phyloP scores from a whole-genome alignment of 2,797 vertebrate species.

The Buceros bicornis region DNA sequence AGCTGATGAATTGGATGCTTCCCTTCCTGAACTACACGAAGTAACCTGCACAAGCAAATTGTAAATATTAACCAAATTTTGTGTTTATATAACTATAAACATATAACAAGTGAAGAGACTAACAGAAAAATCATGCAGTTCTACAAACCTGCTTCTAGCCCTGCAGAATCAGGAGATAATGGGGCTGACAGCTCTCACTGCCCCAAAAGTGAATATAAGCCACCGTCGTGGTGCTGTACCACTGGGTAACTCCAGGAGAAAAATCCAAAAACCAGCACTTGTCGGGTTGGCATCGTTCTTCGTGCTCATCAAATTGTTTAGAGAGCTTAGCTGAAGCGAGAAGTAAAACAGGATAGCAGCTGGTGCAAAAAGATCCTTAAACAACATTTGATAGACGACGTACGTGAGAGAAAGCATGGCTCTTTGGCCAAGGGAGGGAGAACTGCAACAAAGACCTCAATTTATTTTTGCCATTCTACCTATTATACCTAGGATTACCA shows the following conservation, averaged over 20 bases:
- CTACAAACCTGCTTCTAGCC: not conserved
- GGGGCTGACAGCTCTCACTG: not conserved
- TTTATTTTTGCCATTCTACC: slow-evolving; percentile 57
- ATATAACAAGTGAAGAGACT: not conserved
- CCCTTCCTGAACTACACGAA: not conserved
- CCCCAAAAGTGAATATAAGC: not conserved
- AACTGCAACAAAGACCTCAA: not conserved
- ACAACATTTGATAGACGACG: slow-evolving; percentile 37
- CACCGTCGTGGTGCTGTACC: accelerated
- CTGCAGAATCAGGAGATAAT: not conserved
- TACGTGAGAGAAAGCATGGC: slow-evolving; percentile 40
- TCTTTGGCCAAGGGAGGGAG: not conserved
- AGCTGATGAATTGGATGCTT: not conserved
- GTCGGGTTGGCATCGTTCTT: not conserved
- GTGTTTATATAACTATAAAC: not conserved
- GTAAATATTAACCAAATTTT: not conserved
- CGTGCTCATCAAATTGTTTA: slow-evolving; percentile 31
- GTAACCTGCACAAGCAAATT: not conserved
- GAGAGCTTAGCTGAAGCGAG: slow-evolving; percentile 42
- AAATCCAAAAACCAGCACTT: slow-evolving; percentile 35
- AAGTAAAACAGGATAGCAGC: slow-evolving; percentile 39
- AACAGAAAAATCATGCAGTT: not conserved
- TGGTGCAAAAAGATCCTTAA: slow-evolving; percentile 50
- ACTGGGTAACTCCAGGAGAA: accelerated
- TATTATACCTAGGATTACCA: slow-evolving; percentile 33